phyloP scores from a whole-genome alignment of 1,140 invertebrate species.

The Tachypleus tridentatus region DNA sequence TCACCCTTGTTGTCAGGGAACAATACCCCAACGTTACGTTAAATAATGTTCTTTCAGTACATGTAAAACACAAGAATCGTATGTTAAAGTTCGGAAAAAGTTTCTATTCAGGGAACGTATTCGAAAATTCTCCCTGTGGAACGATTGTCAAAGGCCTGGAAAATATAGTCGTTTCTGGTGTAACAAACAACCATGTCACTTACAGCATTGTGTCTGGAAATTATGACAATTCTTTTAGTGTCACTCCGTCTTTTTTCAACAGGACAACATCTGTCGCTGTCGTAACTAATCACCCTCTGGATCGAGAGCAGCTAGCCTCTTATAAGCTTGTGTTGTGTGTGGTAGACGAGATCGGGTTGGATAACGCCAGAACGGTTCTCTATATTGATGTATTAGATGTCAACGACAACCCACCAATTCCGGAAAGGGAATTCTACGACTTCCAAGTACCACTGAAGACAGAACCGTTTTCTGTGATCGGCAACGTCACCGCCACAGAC shows the following conservation, averaged over 20 bases:
- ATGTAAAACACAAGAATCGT: constrained; percentile 62
- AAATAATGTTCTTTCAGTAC: constrained; percentile 63
- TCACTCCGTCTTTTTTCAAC: constrained; percentile 43
- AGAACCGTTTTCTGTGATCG: constrained; percentile 59
- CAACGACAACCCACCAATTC: constrained; percentile 81
- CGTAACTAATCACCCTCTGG: constrained; percentile 54
- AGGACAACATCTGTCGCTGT: constrained; percentile 41
- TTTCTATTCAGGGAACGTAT: constrained; percentile 48
- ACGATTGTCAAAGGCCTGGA: constrained; percentile 50
- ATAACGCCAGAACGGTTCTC: constrained; percentile 57
- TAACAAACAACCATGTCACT: constrained; percentile 48
- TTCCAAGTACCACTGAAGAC: constrained; percentile 52
- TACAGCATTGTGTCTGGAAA: constrained; percentile 60
- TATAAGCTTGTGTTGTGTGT: constrained; percentile 63
- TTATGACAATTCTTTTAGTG: constrained; percentile 20
- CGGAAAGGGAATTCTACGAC: constrained; percentile 59
- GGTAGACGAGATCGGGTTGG: constrained; percentile 54
- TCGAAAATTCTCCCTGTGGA: constrained; percentile 57
- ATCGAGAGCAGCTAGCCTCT: constrained; percentile 51
- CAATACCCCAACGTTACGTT: constrained; percentile 61
- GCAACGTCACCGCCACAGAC: constrained; percentile 65
- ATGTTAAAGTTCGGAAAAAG: constrained; percentile 63
- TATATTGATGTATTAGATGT: constrained; percentile 61
- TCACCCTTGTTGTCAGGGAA: constrained; percentile 65
- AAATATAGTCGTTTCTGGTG: constrained; percentile 35